These are phyloP conservation scores for Helarctos malayanus DNA, from an alignment of 2,797 vertebrate species.

Conservation along the genomic window DNA sequence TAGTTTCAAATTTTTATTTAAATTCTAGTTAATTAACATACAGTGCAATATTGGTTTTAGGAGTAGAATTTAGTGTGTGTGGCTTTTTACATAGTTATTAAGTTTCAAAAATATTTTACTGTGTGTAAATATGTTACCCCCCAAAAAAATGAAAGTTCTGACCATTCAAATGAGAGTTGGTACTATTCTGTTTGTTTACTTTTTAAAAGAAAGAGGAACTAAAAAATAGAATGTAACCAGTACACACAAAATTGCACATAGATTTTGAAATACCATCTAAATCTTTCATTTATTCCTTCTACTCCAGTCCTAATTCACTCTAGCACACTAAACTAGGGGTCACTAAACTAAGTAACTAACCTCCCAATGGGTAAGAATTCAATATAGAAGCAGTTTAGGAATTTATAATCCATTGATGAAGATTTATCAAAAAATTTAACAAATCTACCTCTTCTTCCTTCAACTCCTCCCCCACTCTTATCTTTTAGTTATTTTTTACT, in stretches of 20 bases:
- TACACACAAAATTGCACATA: neutral
- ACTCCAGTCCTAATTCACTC: neutral
- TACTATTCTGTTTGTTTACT: conserved; percentile 24
- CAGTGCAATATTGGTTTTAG: neutral
- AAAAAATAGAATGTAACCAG: neutral
- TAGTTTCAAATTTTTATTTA: neutral
- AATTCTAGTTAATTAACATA: neutral
- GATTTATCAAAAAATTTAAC: neutral
- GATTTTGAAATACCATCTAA: conserved; percentile 11
- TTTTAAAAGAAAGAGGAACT: conserved; percentile 29
- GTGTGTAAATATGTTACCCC: neutral
- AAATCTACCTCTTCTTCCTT: neutral
- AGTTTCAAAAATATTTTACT: neutral
- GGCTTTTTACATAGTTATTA: neutral
- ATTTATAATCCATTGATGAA: neutral
- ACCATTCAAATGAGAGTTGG: neutral
- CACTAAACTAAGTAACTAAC: neutral
- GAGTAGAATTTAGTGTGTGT: neutral
- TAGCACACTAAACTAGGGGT: neutral
- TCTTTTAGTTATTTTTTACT: conserved; percentile 55
- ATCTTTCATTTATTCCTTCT: neutral
- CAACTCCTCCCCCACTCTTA: neutral
- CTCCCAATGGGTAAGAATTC: neutral
- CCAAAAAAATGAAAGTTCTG: neutral
- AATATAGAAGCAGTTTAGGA: neutral